Conservation (phyloP, 2,797 vertebrate genomes). For the Oreonectes daqikongensis region DNA sequence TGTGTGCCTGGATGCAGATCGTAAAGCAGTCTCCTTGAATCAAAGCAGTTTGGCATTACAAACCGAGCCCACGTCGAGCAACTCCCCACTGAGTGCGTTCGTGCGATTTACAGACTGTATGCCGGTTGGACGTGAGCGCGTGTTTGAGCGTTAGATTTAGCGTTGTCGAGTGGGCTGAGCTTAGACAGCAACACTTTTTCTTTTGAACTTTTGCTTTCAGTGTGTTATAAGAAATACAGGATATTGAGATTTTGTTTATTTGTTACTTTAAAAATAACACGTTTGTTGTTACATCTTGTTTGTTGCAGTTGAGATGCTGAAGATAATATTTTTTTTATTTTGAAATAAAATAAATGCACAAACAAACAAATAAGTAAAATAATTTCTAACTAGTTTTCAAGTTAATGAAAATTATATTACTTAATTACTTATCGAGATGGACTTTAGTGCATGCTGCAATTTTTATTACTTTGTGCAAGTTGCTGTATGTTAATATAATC, state of each 20-base stretch:
- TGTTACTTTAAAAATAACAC: not conserved
- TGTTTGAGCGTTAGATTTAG: slow-evolving; percentile 29
- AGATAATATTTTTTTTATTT: too few relatives aligned
- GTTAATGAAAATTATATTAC: too few relatives aligned
- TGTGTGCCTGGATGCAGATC: slow-evolving; percentile 22
- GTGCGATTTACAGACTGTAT: slow-evolving; percentile 4
- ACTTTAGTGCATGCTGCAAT: too few relatives aligned
- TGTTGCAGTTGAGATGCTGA: not conserved
- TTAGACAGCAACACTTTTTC: not conserved
- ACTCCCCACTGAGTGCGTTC: slow-evolving; percentile 15
- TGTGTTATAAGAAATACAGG: not conserved
- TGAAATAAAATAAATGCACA: too few relatives aligned
- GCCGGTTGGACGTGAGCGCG: slow-evolving; percentile 21
- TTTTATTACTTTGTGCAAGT: too few relatives aligned
- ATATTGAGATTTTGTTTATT: not conserved
- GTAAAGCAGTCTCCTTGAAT: slow-evolving; percentile 3
- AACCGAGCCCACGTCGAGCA: slow-evolving; percentile 24
- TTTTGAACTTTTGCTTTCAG: not conserved
- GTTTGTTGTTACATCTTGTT: not conserved
- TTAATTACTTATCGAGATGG: too few relatives aligned
- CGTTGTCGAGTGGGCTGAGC: slow-evolving; percentile 10
- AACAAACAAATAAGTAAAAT: too few relatives aligned
- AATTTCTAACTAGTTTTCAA: too few relatives aligned
- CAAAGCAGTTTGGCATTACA: slow-evolving; percentile 33
- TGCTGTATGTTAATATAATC: too few relatives aligned